A percentile compares a stretch with the other conserved stretches of the same genome.
Evolutionary conservation across 2,888 invertebrate genomes (phyloP).

Genomic region (Apamea anceps): DNA sequence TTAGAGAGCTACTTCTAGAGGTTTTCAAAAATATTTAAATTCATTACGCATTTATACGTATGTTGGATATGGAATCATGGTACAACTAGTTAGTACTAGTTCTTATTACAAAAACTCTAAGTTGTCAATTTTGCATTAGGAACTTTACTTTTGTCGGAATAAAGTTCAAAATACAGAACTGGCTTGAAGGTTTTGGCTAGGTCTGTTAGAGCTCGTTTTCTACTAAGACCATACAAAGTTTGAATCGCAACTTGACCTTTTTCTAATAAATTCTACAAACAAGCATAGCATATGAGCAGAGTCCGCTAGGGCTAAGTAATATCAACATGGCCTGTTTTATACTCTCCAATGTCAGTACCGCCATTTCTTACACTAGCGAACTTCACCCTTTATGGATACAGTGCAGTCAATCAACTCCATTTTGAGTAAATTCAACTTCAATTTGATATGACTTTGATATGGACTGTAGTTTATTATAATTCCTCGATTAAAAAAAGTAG

Average conservation of each 20-base stretch:
- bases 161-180: not conserved
- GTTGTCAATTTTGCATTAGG: not conserved
- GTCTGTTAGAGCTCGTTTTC: not conserved
- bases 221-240: not conserved
- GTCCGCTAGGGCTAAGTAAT: conserved; percentile 15
- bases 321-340: conserved; percentile 29
- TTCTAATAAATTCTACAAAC: conserved; percentile 26
- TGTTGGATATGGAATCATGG: conserved; percentile 17
- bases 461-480: conserved; percentile 39
- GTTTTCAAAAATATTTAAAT: conserved; percentile 8
- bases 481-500: conserved; percentile 21
- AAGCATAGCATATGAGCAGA: conserved; percentile 18
- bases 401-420: conserved; percentile 51
- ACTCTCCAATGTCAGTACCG: conserved; percentile 31
- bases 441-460: conserved; percentile 59
- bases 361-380: conserved; percentile 15
- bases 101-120: not conserved
- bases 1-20: conserved; percentile 53
- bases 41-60: not conserved
- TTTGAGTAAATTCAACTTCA: conserved; percentile 45
- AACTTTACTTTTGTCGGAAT: not conserved
- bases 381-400: conserved; percentile 36
- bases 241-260: conserved; percentile 15
- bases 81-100: conserved; percentile 11
- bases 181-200: not conserved